Evolutionary conservation across 2,113 vertebrate genomes (phyloP).

Genomic region (Gallinago undulata): DNA sequence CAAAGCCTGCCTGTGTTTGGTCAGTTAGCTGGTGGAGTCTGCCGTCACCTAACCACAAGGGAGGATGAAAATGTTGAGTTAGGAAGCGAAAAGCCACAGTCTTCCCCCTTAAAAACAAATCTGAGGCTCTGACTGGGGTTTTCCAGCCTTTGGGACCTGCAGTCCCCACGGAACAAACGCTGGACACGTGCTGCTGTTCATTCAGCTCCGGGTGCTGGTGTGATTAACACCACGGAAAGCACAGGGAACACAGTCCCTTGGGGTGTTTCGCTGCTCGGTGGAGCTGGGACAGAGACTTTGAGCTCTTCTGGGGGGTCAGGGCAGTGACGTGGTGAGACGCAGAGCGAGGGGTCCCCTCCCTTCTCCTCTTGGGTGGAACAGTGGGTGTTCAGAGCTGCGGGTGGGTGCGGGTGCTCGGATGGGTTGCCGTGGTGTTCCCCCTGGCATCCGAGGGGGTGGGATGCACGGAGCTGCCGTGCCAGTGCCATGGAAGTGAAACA

Average conservation of each 20-base stretch:
- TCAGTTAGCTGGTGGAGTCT: neutral
- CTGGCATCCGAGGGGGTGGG: neutral
- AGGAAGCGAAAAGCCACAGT: neutral
- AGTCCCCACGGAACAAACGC: neutral
- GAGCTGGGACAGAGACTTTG: neutral
- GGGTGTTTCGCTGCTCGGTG: neutral
- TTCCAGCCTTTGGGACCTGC: neutral
- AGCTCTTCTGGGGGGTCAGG: neutral
- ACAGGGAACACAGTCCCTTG: neutral
- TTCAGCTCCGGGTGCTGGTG: neutral
- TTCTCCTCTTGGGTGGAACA: neutral
- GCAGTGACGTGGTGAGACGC: neutral
- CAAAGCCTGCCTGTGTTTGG: neutral
- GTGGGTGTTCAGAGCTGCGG: neutral
- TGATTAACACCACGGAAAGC: neutral
- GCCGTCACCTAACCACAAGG: too few species aligned
- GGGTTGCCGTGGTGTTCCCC: slow-evolving; percentile 33
- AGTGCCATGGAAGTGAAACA: neutral
- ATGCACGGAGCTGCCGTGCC: neutral
- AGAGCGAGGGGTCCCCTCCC: neutral
- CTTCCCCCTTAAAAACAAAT: neutral
- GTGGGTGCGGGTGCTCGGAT: neutral
- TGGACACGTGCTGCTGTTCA: neutral
- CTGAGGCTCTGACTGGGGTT: neutral
- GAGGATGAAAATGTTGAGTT: neutral